Conservation (phyloP, 2,888 invertebrate genomes). For the Ormyrus nitidulus region DNA sequence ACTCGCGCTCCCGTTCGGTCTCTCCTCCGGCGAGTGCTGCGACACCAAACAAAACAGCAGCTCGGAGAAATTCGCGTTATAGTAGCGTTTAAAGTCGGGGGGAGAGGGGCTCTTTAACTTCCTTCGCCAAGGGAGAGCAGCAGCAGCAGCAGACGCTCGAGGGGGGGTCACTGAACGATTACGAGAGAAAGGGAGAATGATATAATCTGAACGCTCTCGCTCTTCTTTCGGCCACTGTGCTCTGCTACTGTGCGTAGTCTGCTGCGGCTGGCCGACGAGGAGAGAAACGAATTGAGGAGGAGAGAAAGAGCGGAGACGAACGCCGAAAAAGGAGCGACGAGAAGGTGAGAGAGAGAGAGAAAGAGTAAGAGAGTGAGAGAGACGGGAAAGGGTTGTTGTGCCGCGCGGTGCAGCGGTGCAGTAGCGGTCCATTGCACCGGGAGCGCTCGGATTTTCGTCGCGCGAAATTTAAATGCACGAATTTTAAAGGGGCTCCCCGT, state of each 20-base stretch:
- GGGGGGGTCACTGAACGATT: slow-evolving; percentile 46
- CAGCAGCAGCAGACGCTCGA: slow-evolving; percentile 13
- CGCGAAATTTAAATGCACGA: slow-evolving; percentile 34
- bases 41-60: slow-evolving; percentile 18
- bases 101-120: too few species aligned
- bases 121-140: too few species aligned
- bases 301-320: neutral
- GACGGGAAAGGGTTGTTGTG: slow-evolving; percentile 7
- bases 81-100: too few species aligned
- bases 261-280: neutral
- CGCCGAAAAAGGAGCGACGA: neutral
- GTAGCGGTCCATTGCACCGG: slow-evolving; percentile 8
- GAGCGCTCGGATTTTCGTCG: slow-evolving; percentile 8
- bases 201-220: neutral
- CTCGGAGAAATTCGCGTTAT: neutral
- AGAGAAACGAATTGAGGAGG: neutral
- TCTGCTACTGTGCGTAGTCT: slow-evolving; percentile 2
- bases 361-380: slow-evolving; percentile 51
- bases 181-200: slow-evolving; percentile 24
- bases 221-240: slow-evolving; percentile 17
- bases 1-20: slow-evolving; percentile 5
- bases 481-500: neutral
- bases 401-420: neutral
- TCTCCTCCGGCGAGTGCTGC: neutral
- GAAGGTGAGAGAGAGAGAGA: slow-evolving; percentile 14